Evolutionary conservation across 1,140 invertebrate genomes (phyloP), one percentile per base, ranked within the genome.

Genomic region (Cotesia vestalis): DNA sequence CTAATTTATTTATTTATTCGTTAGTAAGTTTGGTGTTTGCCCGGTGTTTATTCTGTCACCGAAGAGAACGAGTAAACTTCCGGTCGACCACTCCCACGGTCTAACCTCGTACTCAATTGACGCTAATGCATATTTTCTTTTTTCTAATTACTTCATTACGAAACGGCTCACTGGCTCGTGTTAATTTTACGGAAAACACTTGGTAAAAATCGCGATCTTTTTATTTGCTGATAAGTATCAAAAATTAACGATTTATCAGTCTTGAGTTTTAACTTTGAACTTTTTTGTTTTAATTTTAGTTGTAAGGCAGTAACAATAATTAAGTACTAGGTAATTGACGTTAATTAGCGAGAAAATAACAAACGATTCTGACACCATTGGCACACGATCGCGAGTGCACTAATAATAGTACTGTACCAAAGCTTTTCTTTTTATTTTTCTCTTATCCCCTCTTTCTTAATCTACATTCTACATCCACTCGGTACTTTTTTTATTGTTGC

Each of bases 41-140:
- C 64, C 35, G 36, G 52, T 55, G 51, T 55, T 64, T 53, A 71
- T 53, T 66, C 34, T n/a, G 11, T n/a, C 60, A 71, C 62, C 38
- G 52, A 59, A 71, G 46, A 63, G 46, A 62, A 67, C 67, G 53
- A 72, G 40, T 67, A 20, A 46, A 66, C 64, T 72, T 72, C 71
- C 71, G 71, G 36, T 67, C 52, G 66, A 67, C 5, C 64, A 72
- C 71, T 72, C 71, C 71, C 71, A 72, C 71, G 71, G 20, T 67
- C 53, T 53, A 72, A 51, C 71, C 71, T 72, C 64, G 71, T 61
- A n/a, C 71, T 61, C 71, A 72, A 72, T 72, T 67, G 17, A 55
- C 35, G 14, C 8, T 53, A 67, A 59, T 69, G 66, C 66, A 59
- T 55, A 36, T 67, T 66, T 67, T 53, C 60, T 64, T 59, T 35